Evolutionary conservation across 2,888 invertebrate genomes (phyloP), one percentile per base, ranked within the genome.

Genomic region (Acrocyrtus sp.): DNA sequence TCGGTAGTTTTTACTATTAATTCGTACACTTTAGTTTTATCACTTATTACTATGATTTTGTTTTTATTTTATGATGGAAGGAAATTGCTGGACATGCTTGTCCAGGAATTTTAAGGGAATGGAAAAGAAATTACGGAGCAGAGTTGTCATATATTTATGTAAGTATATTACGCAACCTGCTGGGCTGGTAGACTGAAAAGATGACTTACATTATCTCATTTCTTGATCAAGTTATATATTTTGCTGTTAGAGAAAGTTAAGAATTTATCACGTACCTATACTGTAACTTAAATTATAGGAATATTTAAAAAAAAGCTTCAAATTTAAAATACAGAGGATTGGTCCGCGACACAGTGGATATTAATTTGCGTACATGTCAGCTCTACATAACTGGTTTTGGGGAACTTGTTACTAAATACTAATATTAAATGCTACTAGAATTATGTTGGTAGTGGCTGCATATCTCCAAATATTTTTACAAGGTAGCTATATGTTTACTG

Each of bases 181-280:
- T 72, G 72, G 72, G 51, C 21, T 72, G 72, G 61, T 62, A 72
- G 72, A 72, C 72, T 72, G 72, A 72, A 61, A 72, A 72, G 72
- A 67, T 72, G 72, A 72, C 72, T 72, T 72, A 72, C 56, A 72
- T 67, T 72, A 72, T 72, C 72, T 72, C 72, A 72, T 72, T 72
- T 72, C 67, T 61, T 72, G 72, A 72, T 72, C 72, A 72, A 72
- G 72, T 65, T 72, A 72, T 72, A 53, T 72, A 67, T 72, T n/a
- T n/a, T n/a, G n/a, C n/a, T n/a, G n/a, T n/a, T n/a, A n/a, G n/a
- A n/a, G n/a, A n/a, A n/a, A n/a, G n/a, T n/a, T n/a, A n/a, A n/a
- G n/a, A n/a, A n/a, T n/a, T n/a, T n/a, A n/a, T n/a, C n/a, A n/a
- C n/a, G n/a, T n/a, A n/a, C n/a, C n/a, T n/a, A n/a, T n/a, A n/a